A percentile compares a stretch with the other conserved stretches of the same genome.
Conservation (phyloP, 2,888 invertebrate species). For the Hypomecis punctinalis region DNA sequence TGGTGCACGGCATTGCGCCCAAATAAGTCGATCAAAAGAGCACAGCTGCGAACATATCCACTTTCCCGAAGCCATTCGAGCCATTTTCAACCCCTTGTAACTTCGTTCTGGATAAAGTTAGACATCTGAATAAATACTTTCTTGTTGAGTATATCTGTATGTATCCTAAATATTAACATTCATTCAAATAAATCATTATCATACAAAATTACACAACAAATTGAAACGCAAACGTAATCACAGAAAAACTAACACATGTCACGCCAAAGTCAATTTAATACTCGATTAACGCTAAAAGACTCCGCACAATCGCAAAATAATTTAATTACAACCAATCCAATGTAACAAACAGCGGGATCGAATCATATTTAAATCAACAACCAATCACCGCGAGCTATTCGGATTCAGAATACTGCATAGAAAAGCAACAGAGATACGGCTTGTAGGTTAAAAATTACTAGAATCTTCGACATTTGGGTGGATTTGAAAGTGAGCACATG, state of each 20-base stretch:
- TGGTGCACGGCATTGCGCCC: no score
- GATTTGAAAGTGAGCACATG: no score
- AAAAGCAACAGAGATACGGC: background rate
- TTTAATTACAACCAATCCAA: slow-evolving; percentile 70
- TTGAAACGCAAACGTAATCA: slow-evolving; percentile 41
- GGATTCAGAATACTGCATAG: slow-evolving; percentile 20
- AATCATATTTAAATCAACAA: slow-evolving; percentile 64
- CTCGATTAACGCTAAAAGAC: slow-evolving; percentile 71
- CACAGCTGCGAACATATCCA: no score
- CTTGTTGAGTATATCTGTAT: no score
- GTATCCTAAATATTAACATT: no score
- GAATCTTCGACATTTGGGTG: no score
- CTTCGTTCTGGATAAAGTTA: no score
- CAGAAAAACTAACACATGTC: slow-evolving; percentile 56
- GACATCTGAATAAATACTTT: no score
- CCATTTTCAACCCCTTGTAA: no score
- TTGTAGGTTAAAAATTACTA: background rate
- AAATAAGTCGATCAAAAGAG: no score
- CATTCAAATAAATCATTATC: no score
- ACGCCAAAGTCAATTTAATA: slow-evolving; percentile 65
- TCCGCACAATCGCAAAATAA: slow-evolving; percentile 58
- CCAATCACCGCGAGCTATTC: slow-evolving; percentile 57
- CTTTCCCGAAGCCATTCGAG: no score
- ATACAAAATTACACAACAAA: slow-evolving; percentile 32
- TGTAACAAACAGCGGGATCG: slow-evolving; percentile 63